Evolutionary conservation across 2,797 vertebrate species (phyloP).

Genomic region (Triplophysa bombifrons): DNA sequence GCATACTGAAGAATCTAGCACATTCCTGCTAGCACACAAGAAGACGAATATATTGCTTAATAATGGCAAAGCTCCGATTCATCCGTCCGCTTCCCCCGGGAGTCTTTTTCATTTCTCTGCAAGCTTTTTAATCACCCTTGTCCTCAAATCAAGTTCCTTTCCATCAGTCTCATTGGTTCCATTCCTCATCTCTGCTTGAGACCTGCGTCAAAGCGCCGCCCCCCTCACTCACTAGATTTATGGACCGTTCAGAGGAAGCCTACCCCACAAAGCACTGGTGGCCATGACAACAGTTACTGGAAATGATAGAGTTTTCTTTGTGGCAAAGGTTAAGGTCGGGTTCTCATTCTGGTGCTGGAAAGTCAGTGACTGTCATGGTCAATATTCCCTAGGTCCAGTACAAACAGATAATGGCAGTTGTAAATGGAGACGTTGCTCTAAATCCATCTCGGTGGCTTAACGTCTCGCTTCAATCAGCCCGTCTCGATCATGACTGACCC

Average conservation of each 20-base stretch:
- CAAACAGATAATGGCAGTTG: slow-evolving; percentile 36
- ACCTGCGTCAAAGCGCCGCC: slow-evolving; percentile 3
- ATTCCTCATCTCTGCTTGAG: slow-evolving; percentile 16
- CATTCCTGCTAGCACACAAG: slow-evolving; percentile 7
- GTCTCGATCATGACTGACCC: neutral
- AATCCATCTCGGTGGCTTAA: slow-evolving; percentile 16
- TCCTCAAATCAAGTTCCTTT: slow-evolving; percentile 44
- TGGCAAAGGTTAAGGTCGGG: slow-evolving; percentile 53
- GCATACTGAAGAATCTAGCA: slow-evolving; percentile 37
- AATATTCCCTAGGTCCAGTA: slow-evolving; percentile 27
- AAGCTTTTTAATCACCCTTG: slow-evolving; percentile 52
- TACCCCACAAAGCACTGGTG: slow-evolving; percentile 36
- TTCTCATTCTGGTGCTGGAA: slow-evolving; percentile 39
- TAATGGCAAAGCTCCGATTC: slow-evolving; percentile 24
- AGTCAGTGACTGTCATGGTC: slow-evolving; percentile 47
- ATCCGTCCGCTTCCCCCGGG: slow-evolving; percentile 25
- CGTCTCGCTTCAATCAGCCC: slow-evolving; percentile 17
- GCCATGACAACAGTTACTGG: slow-evolving; percentile 45
- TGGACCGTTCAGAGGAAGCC: slow-evolving; percentile 1
- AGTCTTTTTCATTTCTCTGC: slow-evolving; percentile 45
- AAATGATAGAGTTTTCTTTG: slow-evolving; percentile 49
- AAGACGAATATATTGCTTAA: slow-evolving; percentile 38
- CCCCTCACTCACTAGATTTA: slow-evolving; percentile 32
- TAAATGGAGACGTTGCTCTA: slow-evolving; percentile 42
- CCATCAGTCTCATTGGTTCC: slow-evolving; percentile 42